Evolutionary conservation across 2,113 vertebrate genomes (phyloP).

Genomic region (Periophthalmus modestus): DNA sequence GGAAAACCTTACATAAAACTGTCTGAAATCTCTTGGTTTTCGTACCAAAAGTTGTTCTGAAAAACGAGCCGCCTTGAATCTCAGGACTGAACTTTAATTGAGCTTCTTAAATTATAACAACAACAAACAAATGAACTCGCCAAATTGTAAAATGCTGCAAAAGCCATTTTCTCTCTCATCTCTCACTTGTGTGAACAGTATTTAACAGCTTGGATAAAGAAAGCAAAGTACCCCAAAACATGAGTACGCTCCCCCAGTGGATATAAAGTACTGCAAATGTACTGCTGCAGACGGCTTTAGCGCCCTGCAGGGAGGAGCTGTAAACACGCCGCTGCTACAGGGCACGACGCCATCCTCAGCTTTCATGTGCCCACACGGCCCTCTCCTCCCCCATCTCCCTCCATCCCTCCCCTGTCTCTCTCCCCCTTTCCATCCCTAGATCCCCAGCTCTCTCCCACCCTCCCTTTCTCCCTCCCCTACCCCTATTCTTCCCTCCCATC

Average conservation of each 20-base stretch:
- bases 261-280: conserved; percentile 32
- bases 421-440: too few relatives aligned
- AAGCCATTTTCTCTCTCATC: conserved; percentile 2
- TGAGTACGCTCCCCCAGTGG: conserved; percentile 16
- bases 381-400: neutral
- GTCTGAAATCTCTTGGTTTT: too few relatives aligned
- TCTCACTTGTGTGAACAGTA: neutral
- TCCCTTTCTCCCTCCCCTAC: too few relatives aligned
- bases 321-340: conserved; percentile 49
- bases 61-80: neutral
- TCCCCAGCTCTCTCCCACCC: too few relatives aligned
- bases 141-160: conserved; percentile 1
- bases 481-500: too few relatives aligned
- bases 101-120: neutral
- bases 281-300: conserved; percentile 6
- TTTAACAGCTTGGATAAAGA: conserved; percentile 18
- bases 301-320: conserved; percentile 35
- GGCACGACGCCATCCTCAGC: conserved; percentile 37
- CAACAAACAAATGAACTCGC: neutral
- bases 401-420: too few relatives aligned
- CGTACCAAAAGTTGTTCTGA: too few relatives aligned
- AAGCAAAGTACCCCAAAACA: conserved; percentile 1
- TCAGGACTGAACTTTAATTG: conserved; percentile 8
- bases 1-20: too few relatives aligned
- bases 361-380: conserved; percentile 57